phyloP scores from a whole-genome alignment of 2,113 vertebrate species.

The Motacilla tschutschensis region DNA sequence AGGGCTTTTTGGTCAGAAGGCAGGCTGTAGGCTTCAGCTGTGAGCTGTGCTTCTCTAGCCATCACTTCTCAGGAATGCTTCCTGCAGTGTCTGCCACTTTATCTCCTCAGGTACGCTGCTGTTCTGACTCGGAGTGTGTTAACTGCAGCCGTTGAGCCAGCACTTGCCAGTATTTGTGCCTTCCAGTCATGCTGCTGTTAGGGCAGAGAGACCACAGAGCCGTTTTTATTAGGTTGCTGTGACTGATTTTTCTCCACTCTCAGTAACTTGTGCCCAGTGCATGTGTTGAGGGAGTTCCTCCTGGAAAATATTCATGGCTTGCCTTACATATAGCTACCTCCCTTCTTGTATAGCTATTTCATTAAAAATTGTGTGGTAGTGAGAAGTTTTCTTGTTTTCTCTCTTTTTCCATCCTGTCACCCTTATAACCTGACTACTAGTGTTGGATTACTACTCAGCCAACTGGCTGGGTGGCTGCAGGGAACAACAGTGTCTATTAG shows the following conservation, averaged over 20 bases:
- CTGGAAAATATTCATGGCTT: not conserved
- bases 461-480: not conserved
- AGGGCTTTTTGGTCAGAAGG: not conserved
- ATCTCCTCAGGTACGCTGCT: not conserved
- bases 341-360: not conserved
- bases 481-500: not conserved
- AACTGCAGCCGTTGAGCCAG: not conserved
- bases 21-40: not conserved
- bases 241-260: not conserved
- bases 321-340: not conserved
- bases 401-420: not conserved
- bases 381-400: not conserved
- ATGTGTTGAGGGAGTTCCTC: not conserved
- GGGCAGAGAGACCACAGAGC: not conserved
- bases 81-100: not conserved
- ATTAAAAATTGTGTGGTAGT: not conserved
- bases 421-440: not conserved
- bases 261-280: not conserved
- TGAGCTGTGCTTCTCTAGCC: not conserved
- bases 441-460: not conserved
- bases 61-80: not conserved
- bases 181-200: not conserved
- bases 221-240: not conserved
- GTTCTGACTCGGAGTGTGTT: not conserved
- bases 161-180: not conserved